Evolutionary conservation across 2,888 invertebrate genomes (phyloP).

Genomic region (Aleiodes leptofemur): DNA sequence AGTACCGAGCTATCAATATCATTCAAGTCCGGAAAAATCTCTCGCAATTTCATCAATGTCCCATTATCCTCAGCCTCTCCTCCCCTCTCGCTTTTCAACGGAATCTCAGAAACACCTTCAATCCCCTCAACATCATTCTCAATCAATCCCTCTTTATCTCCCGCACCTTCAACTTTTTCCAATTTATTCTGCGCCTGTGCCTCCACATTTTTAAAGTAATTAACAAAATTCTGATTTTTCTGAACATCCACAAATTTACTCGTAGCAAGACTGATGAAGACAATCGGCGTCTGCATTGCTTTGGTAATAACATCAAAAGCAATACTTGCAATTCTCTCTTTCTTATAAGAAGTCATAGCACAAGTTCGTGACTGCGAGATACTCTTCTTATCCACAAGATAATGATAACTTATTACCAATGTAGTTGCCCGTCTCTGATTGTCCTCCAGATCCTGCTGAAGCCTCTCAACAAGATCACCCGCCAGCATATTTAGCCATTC

Average conservation of each 20-base stretch:
- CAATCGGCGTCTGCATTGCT: slow-evolving; percentile 75
- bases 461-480: slow-evolving; percentile 88
- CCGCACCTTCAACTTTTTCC: slow-evolving; percentile 10
- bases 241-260: slow-evolving; percentile 67
- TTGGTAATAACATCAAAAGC: slow-evolving; percentile 83
- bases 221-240: slow-evolving; percentile 32
- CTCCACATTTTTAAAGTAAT: slow-evolving; percentile 37
- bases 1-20: slow-evolving; percentile 72
- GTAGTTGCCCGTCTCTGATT: slow-evolving; percentile 88
- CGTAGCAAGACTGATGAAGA: slow-evolving; percentile 76
- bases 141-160: too few species aligned
- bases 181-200: slow-evolving; percentile 9
- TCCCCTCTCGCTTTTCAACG: background rate
- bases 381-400: slow-evolving; percentile 55
- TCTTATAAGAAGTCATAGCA: slow-evolving; percentile 79
- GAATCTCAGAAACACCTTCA: background rate
- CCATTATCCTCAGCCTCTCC: slow-evolving; percentile 16
- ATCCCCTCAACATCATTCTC: too few species aligned
- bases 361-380: slow-evolving; percentile 79
- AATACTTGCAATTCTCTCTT: slow-evolving; percentile 81
- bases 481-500: slow-evolving; percentile 92
- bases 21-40: slow-evolving; percentile 74
- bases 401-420: slow-evolving; percentile 84
- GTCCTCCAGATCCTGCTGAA: slow-evolving; percentile 87
- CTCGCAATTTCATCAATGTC: slow-evolving; percentile 61